Conservation (phyloP, 2,797 vertebrate genomes). For the Phataginus tricuspis region DNA sequence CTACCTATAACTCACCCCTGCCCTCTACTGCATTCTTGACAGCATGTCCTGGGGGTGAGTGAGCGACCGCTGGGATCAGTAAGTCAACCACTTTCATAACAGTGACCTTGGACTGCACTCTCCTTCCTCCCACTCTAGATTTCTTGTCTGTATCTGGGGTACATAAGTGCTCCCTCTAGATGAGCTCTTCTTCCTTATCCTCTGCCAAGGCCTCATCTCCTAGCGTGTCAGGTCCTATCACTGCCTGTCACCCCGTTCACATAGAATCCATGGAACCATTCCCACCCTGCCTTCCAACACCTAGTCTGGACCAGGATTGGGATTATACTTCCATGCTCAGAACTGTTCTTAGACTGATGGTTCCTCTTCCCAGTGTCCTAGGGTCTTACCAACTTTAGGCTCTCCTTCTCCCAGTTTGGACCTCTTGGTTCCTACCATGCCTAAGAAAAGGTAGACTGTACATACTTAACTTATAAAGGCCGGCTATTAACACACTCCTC, state of each 20-base stretch:
- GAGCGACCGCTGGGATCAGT: background rate
- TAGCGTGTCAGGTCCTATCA: background rate
- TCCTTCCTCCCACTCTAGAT: background rate
- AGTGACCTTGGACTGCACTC: background rate
- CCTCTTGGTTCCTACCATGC: background rate
- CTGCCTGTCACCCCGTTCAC: background rate
- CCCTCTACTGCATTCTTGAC: background rate
- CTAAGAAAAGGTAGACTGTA: background rate
- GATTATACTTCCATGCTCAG: background rate
- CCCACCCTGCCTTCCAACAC: background rate
- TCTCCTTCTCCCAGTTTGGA: background rate
- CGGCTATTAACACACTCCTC: background rate
- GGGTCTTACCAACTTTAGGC: background rate
- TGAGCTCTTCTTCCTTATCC: background rate
- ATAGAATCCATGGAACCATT: background rate
- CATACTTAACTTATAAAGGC: background rate
- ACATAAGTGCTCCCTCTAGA: background rate
- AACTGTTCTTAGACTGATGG: background rate
- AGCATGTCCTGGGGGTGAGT: background rate
- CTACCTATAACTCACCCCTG: background rate
- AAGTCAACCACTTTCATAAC: background rate
- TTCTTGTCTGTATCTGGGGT: background rate
- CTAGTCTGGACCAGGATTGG: background rate
- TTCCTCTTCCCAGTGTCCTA: background rate
- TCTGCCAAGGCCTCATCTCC: background rate